Conservation (phyloP, 2,797 vertebrate species). For the Perodicticus potto region DNA sequence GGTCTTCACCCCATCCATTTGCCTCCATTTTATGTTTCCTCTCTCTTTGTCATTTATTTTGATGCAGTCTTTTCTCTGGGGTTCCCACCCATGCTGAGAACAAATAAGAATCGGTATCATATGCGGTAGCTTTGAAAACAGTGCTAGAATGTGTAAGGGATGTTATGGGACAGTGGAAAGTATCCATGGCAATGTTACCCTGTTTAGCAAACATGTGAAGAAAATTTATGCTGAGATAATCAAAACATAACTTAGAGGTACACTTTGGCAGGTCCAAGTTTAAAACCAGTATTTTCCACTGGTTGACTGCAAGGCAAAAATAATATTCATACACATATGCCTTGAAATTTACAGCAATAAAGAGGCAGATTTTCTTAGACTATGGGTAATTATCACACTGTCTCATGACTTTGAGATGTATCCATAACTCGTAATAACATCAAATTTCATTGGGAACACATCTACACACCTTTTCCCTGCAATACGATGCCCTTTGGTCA, state of each 20-base stretch:
- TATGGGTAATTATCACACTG: not conserved
- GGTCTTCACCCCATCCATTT: not conserved
- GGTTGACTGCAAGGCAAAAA: constrained; percentile 38
- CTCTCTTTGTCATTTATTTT: constrained; percentile 8
- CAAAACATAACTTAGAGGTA: constrained; percentile 78
- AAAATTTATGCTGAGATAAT: constrained; percentile 74
- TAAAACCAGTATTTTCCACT: constrained; percentile 69
- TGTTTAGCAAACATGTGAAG: constrained; percentile 85
- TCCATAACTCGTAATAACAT: not conserved
- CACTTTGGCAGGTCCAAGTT: constrained; percentile 70
- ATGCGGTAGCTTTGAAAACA: constrained; percentile 59
- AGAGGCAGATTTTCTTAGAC: constrained; percentile 14
- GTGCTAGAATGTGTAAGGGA: constrained; percentile 41
- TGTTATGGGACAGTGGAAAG: constrained; percentile 25
- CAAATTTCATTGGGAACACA: constrained; percentile 31
- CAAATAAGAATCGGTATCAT: constrained; percentile 64
- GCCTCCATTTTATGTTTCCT: constrained; percentile 40
- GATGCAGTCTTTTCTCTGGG: constrained; percentile 27
- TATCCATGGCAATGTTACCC: constrained; percentile 83
- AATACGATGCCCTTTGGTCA: not conserved
- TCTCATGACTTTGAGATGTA: not conserved
- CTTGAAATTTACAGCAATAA: not conserved
- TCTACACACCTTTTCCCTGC: not conserved
- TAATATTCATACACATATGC: not conserved
- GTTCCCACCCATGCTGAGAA: constrained; percentile 54